phyloP scores from a whole-genome alignment of 2,888 invertebrate genomes.

The Brachylomia viminalis region DNA sequence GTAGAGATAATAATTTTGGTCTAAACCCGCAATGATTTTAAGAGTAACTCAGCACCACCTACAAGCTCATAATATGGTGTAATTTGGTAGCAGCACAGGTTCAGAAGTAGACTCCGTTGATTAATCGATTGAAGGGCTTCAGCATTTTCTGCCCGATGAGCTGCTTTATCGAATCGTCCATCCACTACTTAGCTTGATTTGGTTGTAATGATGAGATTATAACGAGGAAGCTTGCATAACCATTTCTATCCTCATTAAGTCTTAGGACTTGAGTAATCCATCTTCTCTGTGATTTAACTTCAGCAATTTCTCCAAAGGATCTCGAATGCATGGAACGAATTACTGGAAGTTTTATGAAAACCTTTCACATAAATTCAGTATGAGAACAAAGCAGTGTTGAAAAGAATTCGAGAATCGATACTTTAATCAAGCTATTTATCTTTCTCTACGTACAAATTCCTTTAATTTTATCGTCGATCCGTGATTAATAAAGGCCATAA shows the following conservation, averaged over 20 bases:
- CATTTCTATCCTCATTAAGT: conserved; percentile 16
- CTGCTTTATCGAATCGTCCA: background rate
- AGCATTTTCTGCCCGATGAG: background rate
- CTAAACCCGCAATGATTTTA: background rate
- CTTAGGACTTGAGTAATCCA: conserved; percentile 14
- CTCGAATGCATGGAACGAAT: conserved; percentile 23
- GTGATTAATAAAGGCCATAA: conserved; percentile 65
- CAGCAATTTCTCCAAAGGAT: background rate
- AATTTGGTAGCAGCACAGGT: background rate
- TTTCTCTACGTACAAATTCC: conserved; percentile 61
- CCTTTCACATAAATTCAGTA: conserved; percentile 36
- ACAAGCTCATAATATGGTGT: background rate
- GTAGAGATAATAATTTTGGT: background rate
- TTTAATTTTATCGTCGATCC: conserved; percentile 63
- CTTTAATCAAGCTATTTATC: conserved; percentile 66
- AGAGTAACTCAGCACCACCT: background rate
- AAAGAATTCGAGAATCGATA: conserved; percentile 46
- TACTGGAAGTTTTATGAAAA: conserved; percentile 26
- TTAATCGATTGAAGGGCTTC: background rate
- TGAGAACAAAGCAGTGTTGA: conserved; percentile 25
- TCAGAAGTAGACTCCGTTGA: background rate
- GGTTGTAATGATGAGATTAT: background rate
- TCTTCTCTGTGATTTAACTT: conserved; percentile 16
- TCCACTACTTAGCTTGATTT: background rate
- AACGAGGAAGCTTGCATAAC: conserved; percentile 3